Percentiles rank a stretch among this genome's conserved stretches.
Evolutionary conservation across 2,888 invertebrate species (phyloP).

Genomic region (Leucophora obtusa): DNA sequence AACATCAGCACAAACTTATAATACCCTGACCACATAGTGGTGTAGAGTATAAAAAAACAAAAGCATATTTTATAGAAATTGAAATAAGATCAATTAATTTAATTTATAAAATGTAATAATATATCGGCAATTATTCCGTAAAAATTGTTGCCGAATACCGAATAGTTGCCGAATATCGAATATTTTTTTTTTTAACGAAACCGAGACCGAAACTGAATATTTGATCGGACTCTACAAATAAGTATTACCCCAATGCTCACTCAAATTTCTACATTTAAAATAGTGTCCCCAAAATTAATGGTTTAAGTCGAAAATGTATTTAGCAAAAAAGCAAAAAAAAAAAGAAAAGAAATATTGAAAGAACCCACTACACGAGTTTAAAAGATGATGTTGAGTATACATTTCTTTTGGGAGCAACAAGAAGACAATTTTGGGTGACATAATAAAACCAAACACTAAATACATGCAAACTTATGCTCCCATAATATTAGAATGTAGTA

Average conservation of each 20-base stretch:
- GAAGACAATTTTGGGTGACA: constrained; percentile 38
- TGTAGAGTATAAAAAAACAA: too few relatives aligned
- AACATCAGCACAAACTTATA: too few relatives aligned
- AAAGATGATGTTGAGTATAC: neutral
- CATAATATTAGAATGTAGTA: neutral
- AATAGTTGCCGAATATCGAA: too few relatives aligned
- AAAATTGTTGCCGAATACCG: too few relatives aligned
- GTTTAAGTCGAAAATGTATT: constrained; percentile 75
- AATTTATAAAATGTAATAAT: too few relatives aligned
- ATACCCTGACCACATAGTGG: too few relatives aligned
- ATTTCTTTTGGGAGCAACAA: constrained; percentile 6
- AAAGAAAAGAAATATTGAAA: constrained; percentile 34
- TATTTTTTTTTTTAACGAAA: too few relatives aligned
- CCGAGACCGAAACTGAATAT: too few relatives aligned
- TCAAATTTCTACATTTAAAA: constrained; percentile 18
- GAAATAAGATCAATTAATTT: too few relatives aligned
- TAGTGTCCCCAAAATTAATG: constrained; percentile 74
- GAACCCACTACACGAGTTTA: neutral
- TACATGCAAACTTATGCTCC: constrained; percentile 14
- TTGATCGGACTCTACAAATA: too few relatives aligned
- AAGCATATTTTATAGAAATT: too few relatives aligned
- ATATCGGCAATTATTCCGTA: too few relatives aligned
- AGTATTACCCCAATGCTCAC: neutral
- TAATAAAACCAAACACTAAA: constrained; percentile 47
- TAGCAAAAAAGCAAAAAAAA: constrained; percentile 67